Evolutionary conservation across 2,888 invertebrate genomes (phyloP).

Genomic region (Drosophila fungiperda): DNA sequence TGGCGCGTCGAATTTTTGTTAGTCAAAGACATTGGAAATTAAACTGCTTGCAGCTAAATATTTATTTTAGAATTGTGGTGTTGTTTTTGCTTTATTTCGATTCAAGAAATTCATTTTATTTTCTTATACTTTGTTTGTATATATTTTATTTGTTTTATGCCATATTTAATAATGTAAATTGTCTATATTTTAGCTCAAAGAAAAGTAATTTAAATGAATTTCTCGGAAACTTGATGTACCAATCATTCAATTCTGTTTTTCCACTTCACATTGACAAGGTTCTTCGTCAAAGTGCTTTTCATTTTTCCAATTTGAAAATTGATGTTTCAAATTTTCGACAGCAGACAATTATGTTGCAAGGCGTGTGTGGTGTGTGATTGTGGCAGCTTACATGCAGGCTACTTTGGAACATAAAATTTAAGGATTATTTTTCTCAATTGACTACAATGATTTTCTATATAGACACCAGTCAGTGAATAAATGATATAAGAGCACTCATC

Average conservation of each 20-base stretch:
- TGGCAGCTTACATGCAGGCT: conserved; percentile 10
- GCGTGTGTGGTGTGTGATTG: conserved; percentile 29
- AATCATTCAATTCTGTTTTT: conserved; percentile 30
- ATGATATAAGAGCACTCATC: conserved; percentile 23
- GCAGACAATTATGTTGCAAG: conserved; percentile 48
- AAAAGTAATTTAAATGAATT: conserved; percentile 11
- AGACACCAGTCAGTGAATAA: conserved; percentile 19
- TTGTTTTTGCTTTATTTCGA: background rate
- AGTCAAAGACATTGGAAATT: conserved; percentile 23
- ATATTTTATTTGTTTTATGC: background rate
- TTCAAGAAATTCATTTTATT: background rate
- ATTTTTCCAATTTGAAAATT: conserved; percentile 48
- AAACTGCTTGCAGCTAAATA: conserved; percentile 21
- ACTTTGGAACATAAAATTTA: conserved; percentile 18
- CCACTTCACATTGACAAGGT: conserved; percentile 42
- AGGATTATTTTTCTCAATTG: conserved; percentile 57
- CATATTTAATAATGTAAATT: background rate
- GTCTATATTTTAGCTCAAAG: background rate
- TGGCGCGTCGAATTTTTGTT: conserved; percentile 17
- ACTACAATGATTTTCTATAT: conserved; percentile 30
- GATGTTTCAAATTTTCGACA: conserved; percentile 19
- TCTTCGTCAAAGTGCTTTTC: conserved; percentile 46
- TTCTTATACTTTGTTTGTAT: background rate
- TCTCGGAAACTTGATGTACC: conserved; percentile 8
- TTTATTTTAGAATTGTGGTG: background rate